Base-by-base conservation (phyloP, 2,797 vertebrate species). In the Antrozous pallidus region DNA sequence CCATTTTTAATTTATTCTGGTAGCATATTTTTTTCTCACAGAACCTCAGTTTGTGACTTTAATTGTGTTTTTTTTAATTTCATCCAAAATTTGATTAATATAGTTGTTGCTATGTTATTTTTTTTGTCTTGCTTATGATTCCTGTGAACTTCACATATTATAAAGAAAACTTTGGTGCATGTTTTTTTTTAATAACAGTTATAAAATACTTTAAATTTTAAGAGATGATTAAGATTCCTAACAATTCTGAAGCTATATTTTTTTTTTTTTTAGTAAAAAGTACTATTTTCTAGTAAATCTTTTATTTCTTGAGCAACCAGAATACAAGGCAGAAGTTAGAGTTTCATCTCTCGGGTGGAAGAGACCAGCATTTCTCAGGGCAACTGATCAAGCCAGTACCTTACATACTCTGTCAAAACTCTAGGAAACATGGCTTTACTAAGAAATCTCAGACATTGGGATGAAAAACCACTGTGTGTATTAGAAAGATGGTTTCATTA, bases 1-100 rank as follows among this genome's bases (percentile, higher is more conserved):
- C 1, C 18, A 47, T 83, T 86, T 69, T 94, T 18, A 47, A 47
- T 36, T 65, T 83, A 77, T 70, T 93, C 40, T 83, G 28, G 24
- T 51, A 85, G 20, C 70, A 6, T 73, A 1, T 51, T 94, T 92
- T 87, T 84, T 31, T 4, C n/a, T 87, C 31, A 67, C 2, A 77
- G 58, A 87, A 87, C 33, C 4, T 70, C 51, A 88, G 36, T 86
- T 91, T 84, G 61, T 91, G 38, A 80, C 65, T 94, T 85, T 58
- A 61, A 61, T 2, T 83, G 2, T 83, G 3, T 79, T 47, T 94
- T 81, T 88, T 95, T 82, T 78, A 63, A 85, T 90, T 73, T 88
- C 28, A 88, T 28, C 28, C 85, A 56, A 93, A 93, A 85, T 85
- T 78, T 81, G 8, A 77, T 91, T 81, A 28, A 69, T 47, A 26